A percentile compares a stretch with the other conserved stretches of the same genome.
Conservation (phyloP, 2,888 invertebrate genomes). For the Drosophila pegasa region DNA sequence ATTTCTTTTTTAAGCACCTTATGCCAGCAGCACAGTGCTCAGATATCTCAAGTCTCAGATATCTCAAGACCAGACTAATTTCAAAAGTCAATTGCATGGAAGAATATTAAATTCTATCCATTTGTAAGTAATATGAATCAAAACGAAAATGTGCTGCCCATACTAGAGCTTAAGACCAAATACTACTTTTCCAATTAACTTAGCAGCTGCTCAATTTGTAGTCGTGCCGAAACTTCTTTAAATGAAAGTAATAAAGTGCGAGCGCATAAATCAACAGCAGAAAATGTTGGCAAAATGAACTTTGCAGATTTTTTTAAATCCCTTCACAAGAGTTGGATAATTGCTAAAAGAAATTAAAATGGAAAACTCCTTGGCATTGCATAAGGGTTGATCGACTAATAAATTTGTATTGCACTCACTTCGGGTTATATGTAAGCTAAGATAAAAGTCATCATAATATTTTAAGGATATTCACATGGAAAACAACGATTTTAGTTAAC, state of each 20-base stretch:
- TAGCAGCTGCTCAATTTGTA: not conserved
- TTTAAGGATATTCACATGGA: too few species aligned
- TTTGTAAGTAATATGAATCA: not conserved
- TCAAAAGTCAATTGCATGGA: not conserved
- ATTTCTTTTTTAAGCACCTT: constrained; percentile 71
- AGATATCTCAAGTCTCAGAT: constrained; percentile 1
- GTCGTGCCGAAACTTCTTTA: not conserved
- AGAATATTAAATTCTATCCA: not conserved
- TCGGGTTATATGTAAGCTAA: too few species aligned
- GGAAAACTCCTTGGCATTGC: not conserved
- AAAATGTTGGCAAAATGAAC: not conserved
- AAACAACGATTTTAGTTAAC: too few species aligned
- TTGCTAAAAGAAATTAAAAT: not conserved
- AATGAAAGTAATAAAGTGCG: not conserved
- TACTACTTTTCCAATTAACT: not conserved
- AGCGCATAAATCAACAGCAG: not conserved
- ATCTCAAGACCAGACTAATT: not conserved
- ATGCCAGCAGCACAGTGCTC: constrained; percentile 48
- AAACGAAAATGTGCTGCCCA: not conserved
- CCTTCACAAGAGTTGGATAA: not conserved
- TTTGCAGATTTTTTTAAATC: not conserved
- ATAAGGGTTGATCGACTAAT: not conserved
- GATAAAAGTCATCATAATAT: too few species aligned
- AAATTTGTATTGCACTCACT: not conserved
- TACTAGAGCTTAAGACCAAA: not conserved